phyloP scores from a whole-genome alignment of 1,140 invertebrate genomes.

The fruit fly (Drosophila melanogaster) region DNA sequence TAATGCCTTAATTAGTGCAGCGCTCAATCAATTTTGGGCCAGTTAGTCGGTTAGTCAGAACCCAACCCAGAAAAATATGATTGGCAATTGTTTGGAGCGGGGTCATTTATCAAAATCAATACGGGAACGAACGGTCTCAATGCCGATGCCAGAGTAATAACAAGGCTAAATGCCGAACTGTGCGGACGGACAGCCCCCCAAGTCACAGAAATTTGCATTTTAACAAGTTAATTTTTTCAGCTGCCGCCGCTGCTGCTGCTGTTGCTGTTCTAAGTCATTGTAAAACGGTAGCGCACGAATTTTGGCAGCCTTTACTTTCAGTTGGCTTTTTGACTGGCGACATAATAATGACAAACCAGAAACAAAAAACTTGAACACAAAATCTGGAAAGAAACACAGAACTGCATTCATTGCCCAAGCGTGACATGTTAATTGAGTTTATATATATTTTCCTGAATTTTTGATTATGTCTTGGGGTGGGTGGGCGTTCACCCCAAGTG shows the following conservation, averaged over 20 bases:
- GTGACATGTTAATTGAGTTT: slow-evolving; percentile 80
- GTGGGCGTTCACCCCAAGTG: slow-evolving; percentile 67
- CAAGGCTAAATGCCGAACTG: slow-evolving; percentile 57
- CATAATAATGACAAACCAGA: slow-evolving; percentile 74
- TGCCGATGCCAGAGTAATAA: slow-evolving; percentile 69
- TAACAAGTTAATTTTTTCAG: slow-evolving; percentile 79
- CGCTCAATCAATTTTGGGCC: slow-evolving; percentile 46
- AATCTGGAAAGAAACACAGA: slow-evolving; percentile 15
- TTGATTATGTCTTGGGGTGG: slow-evolving; percentile 50
- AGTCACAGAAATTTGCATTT: slow-evolving; percentile 77
- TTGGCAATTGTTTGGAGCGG: slow-evolving; percentile 57
- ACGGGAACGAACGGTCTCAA: slow-evolving; percentile 67
- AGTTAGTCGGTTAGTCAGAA: slow-evolving; percentile 40
- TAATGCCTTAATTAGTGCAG: slow-evolving; percentile 78
- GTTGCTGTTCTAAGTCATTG: slow-evolving; percentile 56
- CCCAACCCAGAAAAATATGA: slow-evolving; percentile 61
- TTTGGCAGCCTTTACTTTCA: slow-evolving; percentile 71
- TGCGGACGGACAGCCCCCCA: slow-evolving; percentile 47
- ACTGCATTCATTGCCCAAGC: slow-evolving; percentile 72
- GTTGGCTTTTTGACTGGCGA: slow-evolving; percentile 75
- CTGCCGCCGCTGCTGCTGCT: slow-evolving; percentile 31
- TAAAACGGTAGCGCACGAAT: slow-evolving; percentile 78
- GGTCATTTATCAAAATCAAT: slow-evolving; percentile 80
- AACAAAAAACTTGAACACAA: slow-evolving; percentile 27
- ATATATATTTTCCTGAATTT: slow-evolving; percentile 42